These are phyloP conservation scores for Pollachius pollachius DNA, from an alignment of 2,113 vertebrate species.

Conservation along the genomic window DNA sequence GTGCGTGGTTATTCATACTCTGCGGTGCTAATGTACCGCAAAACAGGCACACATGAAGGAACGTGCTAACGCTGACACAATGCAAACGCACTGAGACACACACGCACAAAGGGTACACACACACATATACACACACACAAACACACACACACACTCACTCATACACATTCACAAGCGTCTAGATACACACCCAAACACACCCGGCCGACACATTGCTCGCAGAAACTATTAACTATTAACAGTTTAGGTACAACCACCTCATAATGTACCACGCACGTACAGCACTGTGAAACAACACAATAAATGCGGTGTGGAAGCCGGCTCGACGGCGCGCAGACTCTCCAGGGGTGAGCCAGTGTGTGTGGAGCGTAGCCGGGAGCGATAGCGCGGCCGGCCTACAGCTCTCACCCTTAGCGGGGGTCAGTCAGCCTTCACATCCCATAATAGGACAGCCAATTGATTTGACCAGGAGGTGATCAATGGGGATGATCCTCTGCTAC, in stretches of 20 bases:
- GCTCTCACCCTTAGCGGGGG: constrained; percentile 46
- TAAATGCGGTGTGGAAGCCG: too few relatives aligned
- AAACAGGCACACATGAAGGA: constrained; percentile 3
- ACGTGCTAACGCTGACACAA: not conserved
- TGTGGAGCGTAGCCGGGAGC: not conserved
- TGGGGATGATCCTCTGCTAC: constrained; percentile 7
- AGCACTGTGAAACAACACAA: too few relatives aligned
- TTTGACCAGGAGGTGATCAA: constrained; percentile 53
- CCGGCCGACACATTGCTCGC: too few relatives aligned
- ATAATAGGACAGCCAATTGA: constrained; percentile 56
- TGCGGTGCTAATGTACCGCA: not conserved
- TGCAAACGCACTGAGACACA: constrained; percentile 8
- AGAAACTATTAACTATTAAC: too few relatives aligned
- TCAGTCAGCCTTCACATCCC: constrained; percentile 37
- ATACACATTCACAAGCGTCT: not conserved
- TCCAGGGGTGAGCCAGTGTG: not conserved
- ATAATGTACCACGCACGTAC: too few relatives aligned
- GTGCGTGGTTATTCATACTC: not conserved
- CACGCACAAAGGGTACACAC: not conserved
- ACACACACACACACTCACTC: constrained; percentile 1
- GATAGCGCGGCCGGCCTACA: constrained; percentile 38
- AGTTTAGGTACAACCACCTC: too few relatives aligned
- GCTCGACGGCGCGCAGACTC: too few relatives aligned
- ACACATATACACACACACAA: not conserved
- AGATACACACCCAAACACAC: not conserved